phyloP scores from a whole-genome alignment of 2,797 vertebrate species.

The Furcifer pardalis region DNA sequence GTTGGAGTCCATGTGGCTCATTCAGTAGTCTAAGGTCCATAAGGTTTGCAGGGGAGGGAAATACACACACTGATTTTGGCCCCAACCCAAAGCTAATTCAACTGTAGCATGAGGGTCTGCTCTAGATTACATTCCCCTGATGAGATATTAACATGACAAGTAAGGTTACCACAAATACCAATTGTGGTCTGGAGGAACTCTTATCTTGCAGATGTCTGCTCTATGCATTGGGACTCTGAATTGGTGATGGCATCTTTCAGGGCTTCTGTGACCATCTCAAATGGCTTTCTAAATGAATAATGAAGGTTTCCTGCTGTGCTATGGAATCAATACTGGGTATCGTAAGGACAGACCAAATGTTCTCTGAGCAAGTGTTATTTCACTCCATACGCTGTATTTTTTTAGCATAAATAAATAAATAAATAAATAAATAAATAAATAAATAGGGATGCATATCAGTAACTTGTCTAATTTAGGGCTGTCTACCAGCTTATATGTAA shows the following conservation, averaged over 20 bases:
- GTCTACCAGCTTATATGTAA: not conserved
- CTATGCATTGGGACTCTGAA: not conserved
- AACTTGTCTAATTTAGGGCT: not conserved
- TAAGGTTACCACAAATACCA: not conserved
- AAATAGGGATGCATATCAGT: too few species aligned
- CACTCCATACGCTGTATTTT: not conserved
- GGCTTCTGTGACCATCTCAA: not conserved
- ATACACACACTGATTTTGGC: constrained; percentile 62
- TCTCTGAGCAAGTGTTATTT: not conserved
- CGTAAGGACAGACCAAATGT: not conserved
- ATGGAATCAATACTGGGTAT: not conserved
- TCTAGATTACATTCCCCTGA: constrained; percentile 38
- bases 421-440: not conserved
- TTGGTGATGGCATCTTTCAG: not conserved
- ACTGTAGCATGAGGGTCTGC: constrained; percentile 50
- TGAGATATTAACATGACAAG: not conserved
- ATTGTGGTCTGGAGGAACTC: not conserved
- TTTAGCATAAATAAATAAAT: not conserved
- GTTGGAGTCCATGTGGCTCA: constrained; percentile 71
- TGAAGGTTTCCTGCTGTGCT: not conserved
- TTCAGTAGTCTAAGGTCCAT: constrained; percentile 68
- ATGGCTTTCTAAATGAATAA: not conserved
- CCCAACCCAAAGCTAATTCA: constrained; percentile 45
- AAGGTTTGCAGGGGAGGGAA: constrained; percentile 64
- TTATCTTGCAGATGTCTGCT: not conserved